Conservation (phyloP, 2,888 invertebrate genomes). For the Agriotes lineatus region DNA sequence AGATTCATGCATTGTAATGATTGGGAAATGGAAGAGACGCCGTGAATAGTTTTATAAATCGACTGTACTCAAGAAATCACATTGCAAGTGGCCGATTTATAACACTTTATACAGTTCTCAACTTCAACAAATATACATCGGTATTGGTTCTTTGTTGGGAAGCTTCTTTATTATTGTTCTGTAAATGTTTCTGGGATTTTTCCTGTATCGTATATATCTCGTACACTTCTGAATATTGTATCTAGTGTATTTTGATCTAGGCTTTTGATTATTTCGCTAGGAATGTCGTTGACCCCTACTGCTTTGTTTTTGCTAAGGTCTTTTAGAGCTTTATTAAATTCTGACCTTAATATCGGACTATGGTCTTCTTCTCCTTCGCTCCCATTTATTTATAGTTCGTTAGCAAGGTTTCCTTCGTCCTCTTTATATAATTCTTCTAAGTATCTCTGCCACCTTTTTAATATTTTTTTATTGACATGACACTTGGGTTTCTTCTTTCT, state of each 20-base stretch:
- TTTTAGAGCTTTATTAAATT: constrained; percentile 1
- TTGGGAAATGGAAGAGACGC: too few relatives aligned
- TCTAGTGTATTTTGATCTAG: not conserved
- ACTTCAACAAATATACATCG: too few relatives aligned
- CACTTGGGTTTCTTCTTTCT: not conserved
- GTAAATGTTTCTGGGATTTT: too few relatives aligned
- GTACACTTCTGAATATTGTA: not conserved
- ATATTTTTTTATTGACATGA: not conserved
- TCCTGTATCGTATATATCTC: too few relatives aligned
- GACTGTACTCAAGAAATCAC: too few relatives aligned
- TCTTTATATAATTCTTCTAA: constrained; percentile 3
- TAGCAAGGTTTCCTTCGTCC: not conserved
- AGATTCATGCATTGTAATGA: too few relatives aligned
- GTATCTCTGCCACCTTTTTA: not conserved
- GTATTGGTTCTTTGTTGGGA: too few relatives aligned
- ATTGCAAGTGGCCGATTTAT: too few relatives aligned
- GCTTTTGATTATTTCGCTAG: not conserved
- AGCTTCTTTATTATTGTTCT: too few relatives aligned
- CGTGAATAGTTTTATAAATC: too few relatives aligned
- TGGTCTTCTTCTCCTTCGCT: constrained; percentile 3
- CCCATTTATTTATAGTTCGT: constrained; percentile 1
- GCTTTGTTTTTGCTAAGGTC: constrained; percentile 1
- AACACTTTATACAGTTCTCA: too few relatives aligned
- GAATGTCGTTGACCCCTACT: not conserved
- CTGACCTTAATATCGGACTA: not conserved